phyloP scores from a whole-genome alignment of 2,888 invertebrate species.

The Pardosa pseudoannulata region DNA sequence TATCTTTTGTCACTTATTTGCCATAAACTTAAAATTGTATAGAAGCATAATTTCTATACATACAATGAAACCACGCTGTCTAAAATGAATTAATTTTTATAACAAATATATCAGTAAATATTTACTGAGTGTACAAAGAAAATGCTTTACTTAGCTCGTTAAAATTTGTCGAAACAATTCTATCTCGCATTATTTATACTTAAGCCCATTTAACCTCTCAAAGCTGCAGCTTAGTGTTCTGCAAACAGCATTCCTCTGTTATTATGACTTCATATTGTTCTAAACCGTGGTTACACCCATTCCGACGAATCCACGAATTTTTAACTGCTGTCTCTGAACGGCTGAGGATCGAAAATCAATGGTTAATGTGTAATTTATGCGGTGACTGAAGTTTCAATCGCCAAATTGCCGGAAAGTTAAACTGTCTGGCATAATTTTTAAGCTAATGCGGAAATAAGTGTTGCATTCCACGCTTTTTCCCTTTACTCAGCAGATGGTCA shows the following conservation, averaged over 20 bases:
- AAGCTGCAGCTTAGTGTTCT: neutral
- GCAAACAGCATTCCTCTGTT: neutral
- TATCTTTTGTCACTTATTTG: too few relatives aligned
- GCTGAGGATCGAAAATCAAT: neutral
- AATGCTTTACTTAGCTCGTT: too few relatives aligned
- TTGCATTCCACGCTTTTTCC: neutral
- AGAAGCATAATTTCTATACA: too few relatives aligned
- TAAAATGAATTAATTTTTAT: too few relatives aligned
- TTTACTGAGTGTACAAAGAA: too few relatives aligned
- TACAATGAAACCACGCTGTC: too few relatives aligned
- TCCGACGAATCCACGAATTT: neutral
- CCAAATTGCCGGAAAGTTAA: conserved; percentile 15
- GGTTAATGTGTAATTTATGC: conserved; percentile 10
- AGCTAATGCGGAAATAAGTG: conserved; percentile 15
- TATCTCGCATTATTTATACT: too few relatives aligned
- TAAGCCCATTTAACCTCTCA: too few relatives aligned
- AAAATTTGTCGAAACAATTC: too few relatives aligned
- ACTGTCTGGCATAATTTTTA: conserved; percentile 3
- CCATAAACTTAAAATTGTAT: too few relatives aligned
- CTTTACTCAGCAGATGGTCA: conserved; percentile 4
- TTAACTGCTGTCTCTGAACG: neutral
- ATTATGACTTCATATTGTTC: neutral
- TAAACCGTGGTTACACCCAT: neutral
- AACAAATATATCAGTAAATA: too few relatives aligned
- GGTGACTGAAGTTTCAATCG: conserved; percentile 4